phyloP scores from a whole-genome alignment of 2,113 vertebrate genomes.

The Notarius quadriscutis region DNA sequence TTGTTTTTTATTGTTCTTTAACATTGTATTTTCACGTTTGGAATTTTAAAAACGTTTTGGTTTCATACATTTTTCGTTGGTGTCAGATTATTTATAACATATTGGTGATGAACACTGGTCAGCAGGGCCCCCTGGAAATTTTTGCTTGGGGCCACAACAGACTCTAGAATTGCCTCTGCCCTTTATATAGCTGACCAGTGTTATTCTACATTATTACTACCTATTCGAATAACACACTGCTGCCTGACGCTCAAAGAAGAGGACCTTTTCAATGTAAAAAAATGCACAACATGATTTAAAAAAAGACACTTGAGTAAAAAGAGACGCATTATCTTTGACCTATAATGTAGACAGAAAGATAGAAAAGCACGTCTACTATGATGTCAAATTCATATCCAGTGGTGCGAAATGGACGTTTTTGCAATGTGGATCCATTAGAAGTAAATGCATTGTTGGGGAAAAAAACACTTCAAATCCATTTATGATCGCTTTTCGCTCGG shows the following conservation, averaged over 20 bases:
- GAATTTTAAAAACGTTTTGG: no score
- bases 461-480: slow-evolving; percentile 7
- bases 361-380: background rate
- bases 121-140: no score
- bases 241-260: background rate
- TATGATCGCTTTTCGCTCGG: background rate
- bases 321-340: background rate
- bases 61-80: no score
- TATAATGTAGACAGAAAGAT: background rate
- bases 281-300: background rate
- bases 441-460: background rate
- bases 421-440: slow-evolving; percentile 8
- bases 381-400: background rate
- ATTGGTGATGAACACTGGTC: no score
- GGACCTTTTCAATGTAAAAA: background rate
- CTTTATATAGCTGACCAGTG: background rate
- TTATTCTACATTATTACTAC: background rate
- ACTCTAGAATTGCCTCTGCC: no score
- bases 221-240: background rate
- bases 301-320: background rate
- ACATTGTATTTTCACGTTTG: no score
- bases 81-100: no score
- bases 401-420: background rate
- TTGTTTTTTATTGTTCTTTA: no score
- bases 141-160: no score